Conservation (phyloP, 2,113 vertebrate species). For the Cyanocitta stelleri region DNA sequence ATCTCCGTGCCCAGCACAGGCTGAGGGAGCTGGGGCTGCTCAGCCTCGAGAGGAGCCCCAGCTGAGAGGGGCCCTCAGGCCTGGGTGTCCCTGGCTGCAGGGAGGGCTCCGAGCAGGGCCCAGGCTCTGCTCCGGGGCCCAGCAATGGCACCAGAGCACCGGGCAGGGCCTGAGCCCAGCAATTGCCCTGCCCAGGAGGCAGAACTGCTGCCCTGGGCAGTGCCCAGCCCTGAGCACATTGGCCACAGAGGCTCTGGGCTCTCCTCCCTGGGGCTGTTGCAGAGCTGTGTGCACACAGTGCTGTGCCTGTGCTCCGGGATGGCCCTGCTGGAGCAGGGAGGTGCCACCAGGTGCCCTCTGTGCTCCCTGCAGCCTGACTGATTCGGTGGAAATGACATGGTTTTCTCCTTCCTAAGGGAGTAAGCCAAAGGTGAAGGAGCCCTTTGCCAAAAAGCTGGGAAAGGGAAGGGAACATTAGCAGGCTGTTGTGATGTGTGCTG, state of each 20-base stretch:
- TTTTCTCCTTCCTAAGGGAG: neutral
- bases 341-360: neutral
- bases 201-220: no score
- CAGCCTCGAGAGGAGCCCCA: neutral
- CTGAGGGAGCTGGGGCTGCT: neutral
- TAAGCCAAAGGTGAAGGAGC: neutral
- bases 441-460: neutral
- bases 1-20: neutral
- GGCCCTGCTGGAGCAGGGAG: neutral
- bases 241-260: no score
- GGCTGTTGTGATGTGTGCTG: fast-evolving
- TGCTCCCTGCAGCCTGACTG: neutral
- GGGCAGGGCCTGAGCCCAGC: no score
- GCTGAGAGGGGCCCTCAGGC: neutral
- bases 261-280: no score
- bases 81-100: no score
- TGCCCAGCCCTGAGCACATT: no score
- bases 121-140: no score
- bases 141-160: no score
- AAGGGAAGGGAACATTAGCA: neutral
- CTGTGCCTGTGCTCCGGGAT: neutral
- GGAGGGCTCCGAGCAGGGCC: no score
- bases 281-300: no score
- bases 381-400: no score
- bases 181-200: no score